Evolutionary conservation across 2,113 vertebrate species (phyloP), one percentile per base, ranked within the genome.

Genomic region (Smithornis capensis): DNA sequence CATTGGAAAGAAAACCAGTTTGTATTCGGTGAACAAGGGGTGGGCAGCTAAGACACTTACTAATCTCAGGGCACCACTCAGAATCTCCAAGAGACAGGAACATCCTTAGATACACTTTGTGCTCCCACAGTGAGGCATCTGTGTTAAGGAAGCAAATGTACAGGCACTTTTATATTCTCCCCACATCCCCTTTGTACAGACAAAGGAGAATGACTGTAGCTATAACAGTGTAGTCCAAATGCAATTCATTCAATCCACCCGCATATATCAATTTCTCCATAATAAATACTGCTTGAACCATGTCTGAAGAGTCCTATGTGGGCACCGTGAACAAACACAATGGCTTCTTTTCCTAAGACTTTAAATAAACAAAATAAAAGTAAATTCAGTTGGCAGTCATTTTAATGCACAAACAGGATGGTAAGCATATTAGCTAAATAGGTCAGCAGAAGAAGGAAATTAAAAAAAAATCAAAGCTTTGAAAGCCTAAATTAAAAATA

Each of bases 401-500:
- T 93, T 94, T 86, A 85, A 86, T 40, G 52, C 90, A 86, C 50
- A 76, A 95, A 74, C 68, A 77, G 59, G 45, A 67, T 77, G 24
- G 63, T 59, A 86, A 83, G 82, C 33, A 29, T 82, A 59, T 77
- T 74, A 86, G 63, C 35, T 93, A 94, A 96, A 92, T 37, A 87
- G 87, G 92, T 94, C 89, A 95, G 22, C 42, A 83, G 50, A 91
- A 95, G 35, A 38, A 56, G 55, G 38, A 92, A 95, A 94, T 53
- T 27, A 76, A 71, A 63, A 38, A 76, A 55, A 57, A 47, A 13
- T 13, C 17, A 80, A 87, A 77, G 70, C 57, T 95, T 83, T 67
- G 82, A 88, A 95, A 80, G 29, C 7, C 19, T 90, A 88, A 83
- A 94, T 92, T 95, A 94, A 96, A 95, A 91, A 95, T 74, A 90